Evolutionary conservation across 2,888 invertebrate species (phyloP).

Genomic region (Meloe dianella): DNA sequence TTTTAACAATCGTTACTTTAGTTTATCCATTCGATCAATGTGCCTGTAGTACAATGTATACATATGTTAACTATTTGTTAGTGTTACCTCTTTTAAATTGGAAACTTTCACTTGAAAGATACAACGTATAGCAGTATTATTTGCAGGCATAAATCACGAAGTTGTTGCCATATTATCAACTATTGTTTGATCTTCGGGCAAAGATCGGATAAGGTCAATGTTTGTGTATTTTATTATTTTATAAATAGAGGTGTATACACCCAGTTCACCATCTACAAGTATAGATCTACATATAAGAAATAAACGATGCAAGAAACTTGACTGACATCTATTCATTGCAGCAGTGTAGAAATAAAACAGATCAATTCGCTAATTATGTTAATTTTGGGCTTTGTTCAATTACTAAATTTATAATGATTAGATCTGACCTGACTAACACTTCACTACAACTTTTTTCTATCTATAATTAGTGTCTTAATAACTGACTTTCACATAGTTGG

Average conservation of each 20-base stretch:
- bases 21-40: not conserved
- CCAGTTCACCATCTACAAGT: not conserved
- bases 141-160: conserved; percentile 13
- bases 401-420: too few species aligned
- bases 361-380: too few species aligned
- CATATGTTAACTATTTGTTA: conserved; percentile 6
- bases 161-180: conserved; percentile 15
- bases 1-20: not conserved
- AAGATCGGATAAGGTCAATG: conserved; percentile 16
- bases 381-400: too few species aligned
- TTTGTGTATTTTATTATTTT: conserved; percentile 10
- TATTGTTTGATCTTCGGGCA: conserved; percentile 14
- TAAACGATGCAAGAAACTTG: too few species aligned
- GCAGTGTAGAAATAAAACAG: too few species aligned
- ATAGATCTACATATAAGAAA: not conserved
- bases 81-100: not conserved
- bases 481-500: too few species aligned
- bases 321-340: too few species aligned
- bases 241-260: conserved; percentile 14
- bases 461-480: too few species aligned
- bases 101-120: conserved; percentile 10
- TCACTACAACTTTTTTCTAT: too few species aligned
- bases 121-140: conserved; percentile 7
- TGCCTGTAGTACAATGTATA: not conserved
- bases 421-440: too few species aligned